These are phyloP conservation scores for Molanna angustata DNA, from an alignment of 2,888 invertebrate species.

Conservation along the genomic window DNA sequence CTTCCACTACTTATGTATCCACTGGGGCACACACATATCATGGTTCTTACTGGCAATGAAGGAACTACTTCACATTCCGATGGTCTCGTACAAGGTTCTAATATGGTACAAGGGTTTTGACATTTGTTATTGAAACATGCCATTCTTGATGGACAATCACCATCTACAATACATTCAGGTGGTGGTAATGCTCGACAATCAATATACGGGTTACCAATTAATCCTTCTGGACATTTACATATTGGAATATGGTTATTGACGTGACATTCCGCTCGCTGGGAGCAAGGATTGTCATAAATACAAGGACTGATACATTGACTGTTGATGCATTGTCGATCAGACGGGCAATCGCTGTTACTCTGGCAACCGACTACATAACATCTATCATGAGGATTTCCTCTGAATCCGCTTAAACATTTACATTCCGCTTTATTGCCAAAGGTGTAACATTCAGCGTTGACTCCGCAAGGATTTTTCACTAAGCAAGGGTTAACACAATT, in stretches of 20 bases:
- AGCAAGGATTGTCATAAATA: constrained; percentile 72
- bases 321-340: constrained; percentile 80
- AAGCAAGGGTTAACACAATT: constrained; percentile 86
- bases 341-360: constrained; percentile 84
- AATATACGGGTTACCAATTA: constrained; percentile 76
- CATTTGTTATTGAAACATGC: constrained; percentile 83
- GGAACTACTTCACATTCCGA: constrained; percentile 79
- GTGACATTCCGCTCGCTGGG: constrained; percentile 73
- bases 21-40: constrained; percentile 86
- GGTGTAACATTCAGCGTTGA: constrained; percentile 78
- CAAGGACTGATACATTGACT: constrained; percentile 86
- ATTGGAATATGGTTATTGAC: constrained; percentile 79
- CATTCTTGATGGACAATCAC: constrained; percentile 74
- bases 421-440: constrained; percentile 73
- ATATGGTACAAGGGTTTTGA: constrained; percentile 74
- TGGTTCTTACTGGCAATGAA: constrained; percentile 80
- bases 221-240: constrained; percentile 80
- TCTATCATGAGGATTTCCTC: constrained; percentile 72
- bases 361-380: constrained; percentile 80
- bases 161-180: constrained; percentile 76
- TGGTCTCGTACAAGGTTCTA: constrained; percentile 77
- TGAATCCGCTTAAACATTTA: constrained; percentile 75
- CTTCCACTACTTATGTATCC: constrained; percentile 83
- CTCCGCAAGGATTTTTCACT: constrained; percentile 74
- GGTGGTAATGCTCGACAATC: constrained; percentile 71